phyloP scores from a whole-genome alignment of 2,797 vertebrate genomes.

The Lutjanus campechanus region DNA sequence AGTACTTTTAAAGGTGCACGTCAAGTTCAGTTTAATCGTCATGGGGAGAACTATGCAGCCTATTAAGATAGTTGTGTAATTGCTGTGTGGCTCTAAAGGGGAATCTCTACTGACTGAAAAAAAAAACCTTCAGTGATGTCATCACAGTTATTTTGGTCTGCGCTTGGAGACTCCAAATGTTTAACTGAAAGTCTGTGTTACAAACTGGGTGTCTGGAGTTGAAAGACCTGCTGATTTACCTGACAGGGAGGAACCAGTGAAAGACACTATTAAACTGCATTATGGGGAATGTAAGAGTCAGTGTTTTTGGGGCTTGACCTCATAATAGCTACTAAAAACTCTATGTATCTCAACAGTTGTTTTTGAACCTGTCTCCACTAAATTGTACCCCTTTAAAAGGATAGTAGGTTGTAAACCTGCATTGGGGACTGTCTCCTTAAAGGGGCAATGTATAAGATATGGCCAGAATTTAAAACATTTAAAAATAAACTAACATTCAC shows the following conservation, averaged over 20 bases:
- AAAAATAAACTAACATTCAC: no score
- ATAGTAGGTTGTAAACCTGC: neutral
- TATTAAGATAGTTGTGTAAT: conserved; percentile 5
- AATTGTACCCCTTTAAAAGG: neutral
- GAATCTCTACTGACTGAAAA: conserved; percentile 10
- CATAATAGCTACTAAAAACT: neutral
- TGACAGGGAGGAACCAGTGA: neutral
- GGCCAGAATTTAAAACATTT: no score
- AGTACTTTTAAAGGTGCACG: neutral
- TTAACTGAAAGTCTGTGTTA: neutral
- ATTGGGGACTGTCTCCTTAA: neutral
- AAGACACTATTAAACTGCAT: neutral
- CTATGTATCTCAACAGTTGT: neutral
- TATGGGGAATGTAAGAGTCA: neutral
- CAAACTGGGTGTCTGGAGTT: neutral
- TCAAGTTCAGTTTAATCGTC: neutral
- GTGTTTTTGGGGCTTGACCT: neutral
- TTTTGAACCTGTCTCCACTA: neutral
- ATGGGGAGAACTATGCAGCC: neutral
- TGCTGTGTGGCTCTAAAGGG: neutral
- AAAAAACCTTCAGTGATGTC: neutral
- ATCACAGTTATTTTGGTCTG: neutral
- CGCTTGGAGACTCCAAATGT: neutral
- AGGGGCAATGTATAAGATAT: no score
- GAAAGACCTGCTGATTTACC: neutral